Conservation (phyloP, 2,888 invertebrate genomes). For the Alsophila aescularia region DNA sequence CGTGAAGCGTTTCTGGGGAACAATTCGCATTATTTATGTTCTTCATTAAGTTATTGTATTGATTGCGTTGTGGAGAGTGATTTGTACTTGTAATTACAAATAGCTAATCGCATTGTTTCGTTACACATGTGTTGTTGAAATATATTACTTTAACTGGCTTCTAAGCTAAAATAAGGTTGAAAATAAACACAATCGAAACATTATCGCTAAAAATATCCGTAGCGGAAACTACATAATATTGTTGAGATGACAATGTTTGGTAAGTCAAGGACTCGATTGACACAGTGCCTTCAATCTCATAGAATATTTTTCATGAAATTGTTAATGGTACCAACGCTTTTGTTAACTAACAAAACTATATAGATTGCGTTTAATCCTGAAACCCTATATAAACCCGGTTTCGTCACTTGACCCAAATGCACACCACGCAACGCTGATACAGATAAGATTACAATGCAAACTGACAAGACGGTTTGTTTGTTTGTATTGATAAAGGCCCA, state of each 20-base stretch:
- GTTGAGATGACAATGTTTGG: no score
- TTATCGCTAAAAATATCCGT: no score
- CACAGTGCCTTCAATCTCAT: no score
- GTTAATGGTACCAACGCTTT: neutral
- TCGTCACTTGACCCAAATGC: slow-evolving; percentile 61
- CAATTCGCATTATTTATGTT: slow-evolving; percentile 7
- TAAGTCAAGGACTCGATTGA: no score
- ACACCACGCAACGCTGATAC: slow-evolving; percentile 30
- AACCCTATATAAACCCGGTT: slow-evolving; percentile 38
- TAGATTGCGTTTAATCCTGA: slow-evolving; percentile 19
- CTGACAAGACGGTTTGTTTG: slow-evolving; percentile 42
- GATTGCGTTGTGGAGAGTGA: no score
- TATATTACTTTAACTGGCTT: no score
- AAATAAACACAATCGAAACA: neutral
- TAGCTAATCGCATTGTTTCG: no score
- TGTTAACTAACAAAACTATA: slow-evolving; percentile 4
- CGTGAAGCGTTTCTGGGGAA: slow-evolving; percentile 41
- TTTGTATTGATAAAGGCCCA: slow-evolving; percentile 50
- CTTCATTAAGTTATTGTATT: neutral
- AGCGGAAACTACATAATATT: no score
- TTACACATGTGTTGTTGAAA: no score
- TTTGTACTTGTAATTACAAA: no score
- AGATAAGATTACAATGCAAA: slow-evolving; percentile 56
- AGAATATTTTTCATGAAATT: neutral
- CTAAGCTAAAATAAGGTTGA: no score